Base-by-base conservation (phyloP, 2,888 invertebrate genomes). In the Netelia fuscicornis region DNA sequence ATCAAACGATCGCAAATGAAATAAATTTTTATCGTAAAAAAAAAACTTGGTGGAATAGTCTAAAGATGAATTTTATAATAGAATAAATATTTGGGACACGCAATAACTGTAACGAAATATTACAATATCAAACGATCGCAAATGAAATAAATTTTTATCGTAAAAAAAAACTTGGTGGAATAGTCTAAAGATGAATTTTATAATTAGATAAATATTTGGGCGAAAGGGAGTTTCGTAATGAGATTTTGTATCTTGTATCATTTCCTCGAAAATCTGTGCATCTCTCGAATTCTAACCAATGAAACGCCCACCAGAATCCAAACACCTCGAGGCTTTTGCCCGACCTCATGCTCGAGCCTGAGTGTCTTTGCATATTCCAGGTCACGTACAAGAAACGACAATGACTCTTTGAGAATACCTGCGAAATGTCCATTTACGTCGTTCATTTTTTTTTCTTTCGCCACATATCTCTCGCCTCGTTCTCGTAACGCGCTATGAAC, bases 361-460 rank as follows among this genome's bases (percentile, higher is more conserved):
- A 20, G 48, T 78, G 82, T 83, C 82, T 83, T 83, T 83, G 78
- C 82, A 83, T 83, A 83, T 83, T 83, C 77, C 82, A 78, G 77
- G 82, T 83, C 82, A 83, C 82, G 82, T 83, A 83, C 82, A 72
- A 72, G 48, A 72, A 83, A 77, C 67, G 82, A 72, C 82, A 83
- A 78, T 83, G 82, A 83, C 82, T 77, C 82, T 77, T 77, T 60
- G 48, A 10, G 77, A 58, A 83, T 78, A 77, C 67, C 78, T 72
- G 72, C 58, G 77, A 78, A 83, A 78, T 78, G 64, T 60, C 64
- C 67, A 56, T 78, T 72, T 77, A 72, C 37, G 48, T 44, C 54
- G 58, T 42, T 71, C 56, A 48, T 64, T 60, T 54, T 70, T 76
- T 64, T 71, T 30, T 44, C 52, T 42, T 37, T 23, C 25, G 20